Base-by-base conservation (phyloP, 2,797 vertebrate species). In the Amblyraja radiata region DNA sequence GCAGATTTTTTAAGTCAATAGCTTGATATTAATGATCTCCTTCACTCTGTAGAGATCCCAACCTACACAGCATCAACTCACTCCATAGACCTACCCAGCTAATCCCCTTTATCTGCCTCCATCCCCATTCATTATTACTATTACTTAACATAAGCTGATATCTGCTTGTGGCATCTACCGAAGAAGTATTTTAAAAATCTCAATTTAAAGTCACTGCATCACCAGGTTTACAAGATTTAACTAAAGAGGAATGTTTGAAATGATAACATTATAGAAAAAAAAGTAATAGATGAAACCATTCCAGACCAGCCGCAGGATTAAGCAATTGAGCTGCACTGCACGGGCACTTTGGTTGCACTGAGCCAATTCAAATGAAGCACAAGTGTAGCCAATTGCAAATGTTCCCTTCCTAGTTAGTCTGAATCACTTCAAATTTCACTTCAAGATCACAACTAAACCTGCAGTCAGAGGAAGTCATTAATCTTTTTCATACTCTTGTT, bases 181-280 rank as follows among this genome's bases (percentile, higher is more conserved):
- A 65, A 0, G 28, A 61, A 88, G 71, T 88, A n/a, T 18, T 88
- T 68, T 8, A 54, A 54, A 54, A 54, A 21, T 32, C n/a, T 88
- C 32, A 21, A 28, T 28, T 84, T n/a, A 61, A 32, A 88, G 84
- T 88, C 84, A 88, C 63, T 88, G 84, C 84, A 88, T 88, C 84
- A 88, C 84, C 84, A 88, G 16, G n/a, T 68, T 88, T 88, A 88
- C 84, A 68, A 88, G n/a, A 68, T 88, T 36, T 68, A 88, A 88
- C 65, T 63, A 86, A 88, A 88, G 63, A 32, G n/a, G 68, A 88
- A 68, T 88, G 63, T 88, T 88, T 88, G 84, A 88, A 88, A 88
- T 88, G 61, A 88, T 68, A 88, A 68, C 61, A 68, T 88, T 88
- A 63, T 65, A 32, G 63, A 65, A 68, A 88, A 84, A 74, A 88